Conservation (phyloP, 2,113 vertebrate species). For the Misgurnus mizolepis region DNA sequence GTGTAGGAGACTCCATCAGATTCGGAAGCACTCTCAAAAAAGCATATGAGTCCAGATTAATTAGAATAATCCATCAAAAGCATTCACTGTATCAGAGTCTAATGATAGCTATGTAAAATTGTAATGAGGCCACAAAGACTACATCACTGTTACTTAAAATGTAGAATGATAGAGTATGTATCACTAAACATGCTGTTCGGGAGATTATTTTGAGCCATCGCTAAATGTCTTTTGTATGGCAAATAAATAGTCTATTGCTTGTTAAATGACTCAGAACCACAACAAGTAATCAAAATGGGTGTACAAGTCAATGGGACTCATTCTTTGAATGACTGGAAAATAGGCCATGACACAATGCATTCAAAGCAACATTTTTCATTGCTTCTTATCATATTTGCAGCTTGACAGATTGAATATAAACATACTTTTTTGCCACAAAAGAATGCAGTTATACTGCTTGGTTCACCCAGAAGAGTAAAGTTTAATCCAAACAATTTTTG, state of each 20-base stretch:
- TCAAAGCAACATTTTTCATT: conserved; percentile 12
- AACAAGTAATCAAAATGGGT: conserved; percentile 31
- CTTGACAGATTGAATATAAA: conserved; percentile 26
- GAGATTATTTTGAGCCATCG: conserved; percentile 41
- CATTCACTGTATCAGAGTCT: conserved; percentile 47
- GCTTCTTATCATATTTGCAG: conserved; percentile 30
- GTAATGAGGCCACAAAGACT: conserved; percentile 50
- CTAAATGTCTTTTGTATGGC: conserved; percentile 47
- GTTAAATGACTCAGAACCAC: conserved; percentile 54
- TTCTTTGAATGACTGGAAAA: conserved; percentile 42
- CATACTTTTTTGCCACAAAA: conserved; percentile 16
- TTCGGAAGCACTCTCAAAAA: conserved; percentile 45
- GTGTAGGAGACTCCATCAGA: conserved; percentile 42
- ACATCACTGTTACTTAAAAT: conserved; percentile 51
- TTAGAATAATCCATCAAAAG: conserved; percentile 60
- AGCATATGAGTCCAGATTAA: conserved; percentile 47
- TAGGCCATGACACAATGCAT: conserved; percentile 32
- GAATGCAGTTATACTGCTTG: not conserved
- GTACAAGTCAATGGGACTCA: conserved; percentile 13
- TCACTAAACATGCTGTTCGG: conserved; percentile 30
- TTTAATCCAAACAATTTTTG: not conserved
- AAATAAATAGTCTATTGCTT: conserved; percentile 49
- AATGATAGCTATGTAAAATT: conserved; percentile 51
- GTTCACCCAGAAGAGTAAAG: conserved; percentile 12
- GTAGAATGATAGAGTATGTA: conserved; percentile 32